Evolutionary conservation across 2,888 invertebrate species (phyloP), one percentile per base, ranked within the genome.

Genomic region (Agrochola lota): DNA sequence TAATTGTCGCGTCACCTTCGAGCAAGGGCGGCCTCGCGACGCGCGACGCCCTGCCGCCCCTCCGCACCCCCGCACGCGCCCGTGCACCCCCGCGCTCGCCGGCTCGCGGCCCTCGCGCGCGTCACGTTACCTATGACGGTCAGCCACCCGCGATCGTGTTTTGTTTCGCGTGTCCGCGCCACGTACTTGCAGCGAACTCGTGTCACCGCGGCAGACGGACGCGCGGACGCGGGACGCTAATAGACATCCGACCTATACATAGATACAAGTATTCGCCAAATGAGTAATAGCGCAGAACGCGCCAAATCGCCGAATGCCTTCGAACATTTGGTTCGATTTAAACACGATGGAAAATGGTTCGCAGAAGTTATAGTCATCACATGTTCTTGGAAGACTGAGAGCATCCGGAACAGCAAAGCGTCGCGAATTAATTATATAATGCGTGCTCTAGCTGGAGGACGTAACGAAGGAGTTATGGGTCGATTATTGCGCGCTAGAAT

Each of bases 1-100:
- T 96, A 96, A 96, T 96, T 96, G 95, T 94, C 95, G 94, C 95
- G 92, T 95, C 96, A 96, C 96, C 96, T 96, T 95, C 94, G 93
- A 89, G 92, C 95, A 95, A 94, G 95, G 95, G 95, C 95, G 93
- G 92, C 93, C 91, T 89, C 92, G 91, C 93, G 91, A 89, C 91
- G 90, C 89, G 87, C 87, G 89, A 86, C 87, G 84, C 80, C 88
- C 83, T 79, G 84, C 80, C 78, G 81, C 74, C 85, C 79, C 74
- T 78, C 78, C 80, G 66, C 74, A 63, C 66, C 66, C 73, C 52
- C 78, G 83, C 85, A 83, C 87, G 70, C 80, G 80, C 74, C 70
- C 67, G 63, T 77, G 82, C 80, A 70, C 78, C 73, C 78, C 71
- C 81, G 71, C 83, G 78, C 82, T 80, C 59, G 17, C 69, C 86